Conservation (phyloP, 2,888 invertebrate genomes). For the Tubulanus polymorphus region DNA sequence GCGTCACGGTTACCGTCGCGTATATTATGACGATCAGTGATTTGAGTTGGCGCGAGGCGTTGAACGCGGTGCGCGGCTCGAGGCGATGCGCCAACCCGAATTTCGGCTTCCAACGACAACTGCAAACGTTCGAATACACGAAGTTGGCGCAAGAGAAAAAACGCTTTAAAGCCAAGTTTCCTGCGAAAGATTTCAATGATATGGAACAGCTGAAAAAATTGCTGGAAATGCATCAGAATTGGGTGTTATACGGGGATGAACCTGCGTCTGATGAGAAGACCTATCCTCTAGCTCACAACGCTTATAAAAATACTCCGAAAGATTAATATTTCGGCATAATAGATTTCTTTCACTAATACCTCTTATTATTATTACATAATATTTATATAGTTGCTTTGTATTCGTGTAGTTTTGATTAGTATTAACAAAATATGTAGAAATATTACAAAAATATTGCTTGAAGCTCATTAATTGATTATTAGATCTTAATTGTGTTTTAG, state of each 20-base stretch:
- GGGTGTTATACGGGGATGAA: slow-evolving; percentile 29
- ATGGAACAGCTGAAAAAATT: slow-evolving; percentile 73
- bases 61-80: slow-evolving; percentile 88
- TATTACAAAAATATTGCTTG: too few relatives aligned
- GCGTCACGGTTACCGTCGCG: slow-evolving; percentile 91
- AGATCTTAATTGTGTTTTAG: too few relatives aligned
- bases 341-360: too few relatives aligned
- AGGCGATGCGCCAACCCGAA: slow-evolving; percentile 93
- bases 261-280: slow-evolving; percentile 22
- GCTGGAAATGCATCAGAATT: slow-evolving; percentile 72
- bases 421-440: too few relatives aligned
- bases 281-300: slow-evolving; percentile 38
- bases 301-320: slow-evolving; percentile 25
- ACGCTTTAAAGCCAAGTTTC: slow-evolving; percentile 78
- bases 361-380: too few relatives aligned
- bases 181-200: slow-evolving; percentile 61
- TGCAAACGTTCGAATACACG: slow-evolving; percentile 67
- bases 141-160: slow-evolving; percentile 67
- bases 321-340: too few relatives aligned
- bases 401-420: too few relatives aligned
- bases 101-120: slow-evolving; percentile 88
- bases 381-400: too few relatives aligned
- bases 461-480: too few relatives aligned
- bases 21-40: slow-evolving; percentile 93
- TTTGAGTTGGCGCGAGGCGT: slow-evolving; percentile 84